Evolutionary conservation across 2,113 vertebrate species (phyloP), one percentile per base, ranked within the genome.

Genomic region (Chaetura pelagica): DNA sequence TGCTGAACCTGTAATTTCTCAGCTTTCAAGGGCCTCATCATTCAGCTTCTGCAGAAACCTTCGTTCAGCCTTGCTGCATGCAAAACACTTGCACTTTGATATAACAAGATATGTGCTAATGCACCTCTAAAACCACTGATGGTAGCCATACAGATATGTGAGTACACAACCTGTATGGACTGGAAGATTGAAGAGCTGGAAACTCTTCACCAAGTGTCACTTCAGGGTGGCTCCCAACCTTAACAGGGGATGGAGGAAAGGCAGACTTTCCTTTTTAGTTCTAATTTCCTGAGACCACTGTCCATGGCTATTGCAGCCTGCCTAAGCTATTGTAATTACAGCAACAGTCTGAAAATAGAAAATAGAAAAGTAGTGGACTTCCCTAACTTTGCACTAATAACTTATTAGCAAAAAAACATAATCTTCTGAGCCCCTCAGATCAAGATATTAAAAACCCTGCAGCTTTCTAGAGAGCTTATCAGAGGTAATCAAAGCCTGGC

Each of bases 401-500:
- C 49, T 71, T 89, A 85, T n/a, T 89, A 68, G 24, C 58, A 93
- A 93, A 91, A 91, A 42, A 69, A 40, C n/a, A 63, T 66, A 52
- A 74, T 84, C 46, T 74, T 93, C 57, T 15, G 34, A 83, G 74
- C 74, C 61, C 44, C 52, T 84, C 21, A 48, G 49, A 79, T 4
- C 30, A 49, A 88, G 69, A 74, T 82, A 73, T 80, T 1, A 57
- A 95, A 86, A 85, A 57, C 11, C 59, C 82, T 63, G 16, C 40
- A 71, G 71, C 62, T 87, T 89, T 24, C 27, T 35, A 40, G 71
- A 72, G 74, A 89, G 59, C 27, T 93, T 88, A 74, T 44, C 79
- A 86, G 67, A 88, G n/a, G 55, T 92, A 95, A 87, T 92, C 95
- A 94, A 93, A 93, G 32, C 46, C 80, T 87, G 62, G 20, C 14